Percentiles rank a stretch among this genome's conserved stretches.
These are phyloP conservation scores for Chaetops frenatus DNA, from an alignment of 2,113 vertebrate genomes.

Conservation along the genomic window DNA sequence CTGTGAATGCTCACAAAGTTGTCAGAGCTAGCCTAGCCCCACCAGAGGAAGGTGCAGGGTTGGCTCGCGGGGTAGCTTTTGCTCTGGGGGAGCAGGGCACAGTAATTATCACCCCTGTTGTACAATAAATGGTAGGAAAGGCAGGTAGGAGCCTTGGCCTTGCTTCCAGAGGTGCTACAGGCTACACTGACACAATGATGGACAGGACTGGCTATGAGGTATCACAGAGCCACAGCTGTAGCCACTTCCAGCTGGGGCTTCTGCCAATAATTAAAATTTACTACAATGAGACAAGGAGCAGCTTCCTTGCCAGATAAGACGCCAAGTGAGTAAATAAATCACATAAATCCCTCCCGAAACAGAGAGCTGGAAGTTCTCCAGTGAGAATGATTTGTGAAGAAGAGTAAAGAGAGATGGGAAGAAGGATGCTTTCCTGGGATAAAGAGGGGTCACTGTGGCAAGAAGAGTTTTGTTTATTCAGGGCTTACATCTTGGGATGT, in stretches of 20 bases:
- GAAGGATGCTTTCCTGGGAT: not conserved
- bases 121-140: not conserved
- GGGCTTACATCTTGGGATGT: not conserved
- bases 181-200: not conserved
- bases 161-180: not conserved
- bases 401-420: not conserved
- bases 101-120: not conserved
- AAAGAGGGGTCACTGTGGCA: not conserved
- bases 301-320: not conserved
- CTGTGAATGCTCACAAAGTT: not conserved
- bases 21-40: not conserved
- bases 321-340: not conserved
- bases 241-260: not conserved
- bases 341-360: not conserved
- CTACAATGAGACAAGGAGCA: not conserved
- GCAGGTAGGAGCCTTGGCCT: not conserved
- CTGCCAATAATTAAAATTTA: slow-evolving; percentile 28
- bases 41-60: not conserved
- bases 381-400: not conserved
- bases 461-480: slow-evolving; percentile 12
- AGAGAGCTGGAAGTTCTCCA: not conserved
- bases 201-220: not conserved
- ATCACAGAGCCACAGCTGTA: not conserved
- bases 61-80: not conserved
- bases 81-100: not conserved